A percentile compares a stretch with the other conserved stretches of the same genome.
Conservation (phyloP, 2,888 invertebrate species). For the Halictus ligatus region DNA sequence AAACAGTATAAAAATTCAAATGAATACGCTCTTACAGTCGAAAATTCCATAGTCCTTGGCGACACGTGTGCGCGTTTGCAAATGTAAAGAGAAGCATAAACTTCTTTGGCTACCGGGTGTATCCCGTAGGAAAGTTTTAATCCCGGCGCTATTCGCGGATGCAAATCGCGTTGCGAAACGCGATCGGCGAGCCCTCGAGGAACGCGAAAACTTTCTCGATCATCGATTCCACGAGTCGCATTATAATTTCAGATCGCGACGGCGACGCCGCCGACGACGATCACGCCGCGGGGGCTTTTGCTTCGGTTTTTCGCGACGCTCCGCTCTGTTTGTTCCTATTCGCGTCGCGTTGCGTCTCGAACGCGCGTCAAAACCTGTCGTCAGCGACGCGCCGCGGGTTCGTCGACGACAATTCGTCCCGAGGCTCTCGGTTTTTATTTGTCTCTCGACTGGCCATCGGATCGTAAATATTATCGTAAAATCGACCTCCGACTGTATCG, state of each 20-base stretch:
- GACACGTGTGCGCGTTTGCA: neutral
- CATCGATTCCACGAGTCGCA: constrained; percentile 18
- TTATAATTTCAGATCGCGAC: constrained; percentile 40
- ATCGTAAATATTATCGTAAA: constrained; percentile 12
- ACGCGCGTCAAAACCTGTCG: constrained; percentile 6
- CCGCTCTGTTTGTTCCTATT: neutral
- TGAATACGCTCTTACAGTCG: no score
- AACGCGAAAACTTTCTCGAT: constrained; percentile 33
- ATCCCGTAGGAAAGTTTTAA: neutral
- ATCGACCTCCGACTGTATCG: constrained; percentile 2
- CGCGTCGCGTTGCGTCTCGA: neutral
- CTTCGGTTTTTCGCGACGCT: constrained; percentile 4
- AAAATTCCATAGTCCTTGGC: neutral
- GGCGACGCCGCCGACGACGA: neutral
- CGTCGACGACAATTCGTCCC: constrained; percentile 8
- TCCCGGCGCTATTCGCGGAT: constrained; percentile 5
- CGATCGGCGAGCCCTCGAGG: neutral
- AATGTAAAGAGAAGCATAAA: neutral
- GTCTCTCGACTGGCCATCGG: neutral
- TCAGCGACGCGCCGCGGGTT: neutral
- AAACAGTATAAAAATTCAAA: no score
- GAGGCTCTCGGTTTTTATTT: neutral
- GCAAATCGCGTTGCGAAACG: constrained; percentile 31
- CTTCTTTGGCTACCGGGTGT: neutral
- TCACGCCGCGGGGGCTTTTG: neutral